Conservation (phyloP, 2,888 invertebrate species). For the Thalpophila matura region DNA sequence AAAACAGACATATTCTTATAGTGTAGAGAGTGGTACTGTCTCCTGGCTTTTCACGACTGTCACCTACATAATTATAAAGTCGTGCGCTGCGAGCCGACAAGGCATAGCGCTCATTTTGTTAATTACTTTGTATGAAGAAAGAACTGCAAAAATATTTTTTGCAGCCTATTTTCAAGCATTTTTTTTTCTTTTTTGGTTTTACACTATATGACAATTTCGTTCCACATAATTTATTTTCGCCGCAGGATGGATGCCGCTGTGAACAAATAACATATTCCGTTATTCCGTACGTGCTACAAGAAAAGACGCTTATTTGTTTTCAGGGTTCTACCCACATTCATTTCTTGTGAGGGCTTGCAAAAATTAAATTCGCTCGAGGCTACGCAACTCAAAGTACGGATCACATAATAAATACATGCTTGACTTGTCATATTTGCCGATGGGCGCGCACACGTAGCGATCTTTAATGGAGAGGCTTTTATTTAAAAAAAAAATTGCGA, state of each 20-base stretch:
- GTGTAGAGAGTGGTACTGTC: not conserved
- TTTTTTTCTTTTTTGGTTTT: not conserved
- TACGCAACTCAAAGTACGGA: conserved; percentile 42
- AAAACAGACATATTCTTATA: not conserved
- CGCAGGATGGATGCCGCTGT: conserved; percentile 11
- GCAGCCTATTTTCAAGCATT: conserved; percentile 4
- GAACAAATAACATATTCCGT: conserved; percentile 34
- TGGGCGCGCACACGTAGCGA: conserved; percentile 7
- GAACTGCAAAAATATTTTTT: conserved; percentile 22
- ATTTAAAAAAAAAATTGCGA: no score
- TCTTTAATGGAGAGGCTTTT: conserved; percentile 30
- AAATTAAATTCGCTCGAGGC: conserved; percentile 49
- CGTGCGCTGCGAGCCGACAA: conserved; percentile 19
- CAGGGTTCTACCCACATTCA: conserved; percentile 9
- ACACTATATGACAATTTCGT: conserved; percentile 7
- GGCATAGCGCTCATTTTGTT: conserved; percentile 22
- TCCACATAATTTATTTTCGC: conserved; percentile 21
- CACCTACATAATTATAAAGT: conserved; percentile 10
- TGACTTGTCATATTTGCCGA: conserved; percentile 29
- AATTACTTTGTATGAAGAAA: conserved; percentile 23
- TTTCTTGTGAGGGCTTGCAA: conserved; percentile 37
- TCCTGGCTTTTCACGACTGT: conserved; percentile 14
- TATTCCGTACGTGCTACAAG: conserved; percentile 7
- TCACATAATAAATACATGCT: conserved; percentile 33
- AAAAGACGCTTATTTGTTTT: conserved; percentile 41